A percentile compares a stretch with the other conserved stretches of the same genome.
These are phyloP conservation scores for Slavum lentiscoides DNA, from an alignment of 2,888 invertebrate genomes.

Conservation along the genomic window DNA sequence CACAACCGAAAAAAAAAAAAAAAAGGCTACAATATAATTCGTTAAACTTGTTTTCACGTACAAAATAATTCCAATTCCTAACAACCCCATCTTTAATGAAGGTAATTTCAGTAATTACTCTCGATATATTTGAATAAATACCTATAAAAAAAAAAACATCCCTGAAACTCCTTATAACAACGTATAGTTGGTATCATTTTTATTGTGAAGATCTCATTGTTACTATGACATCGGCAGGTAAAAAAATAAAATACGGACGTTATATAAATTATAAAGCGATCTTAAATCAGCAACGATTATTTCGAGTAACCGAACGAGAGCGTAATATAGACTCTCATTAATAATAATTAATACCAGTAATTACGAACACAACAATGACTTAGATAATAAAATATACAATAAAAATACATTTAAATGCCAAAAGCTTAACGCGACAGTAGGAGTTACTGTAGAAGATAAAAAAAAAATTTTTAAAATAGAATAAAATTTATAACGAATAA, in stretches of 20 bases:
- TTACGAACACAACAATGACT: slow-evolving; percentile 32
- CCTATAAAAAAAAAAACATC: background rate
- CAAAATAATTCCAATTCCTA: background rate
- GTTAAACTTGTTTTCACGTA: too few species aligned
- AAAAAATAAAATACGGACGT: background rate
- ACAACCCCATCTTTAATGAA: background rate
- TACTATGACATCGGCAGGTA: background rate
- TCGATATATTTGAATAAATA: background rate
- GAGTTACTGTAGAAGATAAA: too few species aligned
- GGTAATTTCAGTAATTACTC: background rate
- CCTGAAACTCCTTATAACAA: slow-evolving; percentile 5
- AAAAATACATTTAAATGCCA: slow-evolving; percentile 5
- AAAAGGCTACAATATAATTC: too few species aligned
- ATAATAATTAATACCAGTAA: background rate
- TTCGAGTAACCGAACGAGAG: too few species aligned
- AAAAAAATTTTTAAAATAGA: too few species aligned
- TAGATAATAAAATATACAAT: background rate
- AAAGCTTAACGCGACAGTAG: background rate
- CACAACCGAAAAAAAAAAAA: too few species aligned
- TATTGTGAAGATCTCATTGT: background rate
- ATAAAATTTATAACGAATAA: background rate
- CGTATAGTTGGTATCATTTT: too few species aligned
- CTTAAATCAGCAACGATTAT: too few species aligned
- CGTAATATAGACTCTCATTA: too few species aligned
- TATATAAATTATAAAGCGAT: background rate